These are phyloP conservation scores for Spilogale gracilis DNA, from an alignment of 2,113 vertebrate genomes.

Conservation along the genomic window DNA sequence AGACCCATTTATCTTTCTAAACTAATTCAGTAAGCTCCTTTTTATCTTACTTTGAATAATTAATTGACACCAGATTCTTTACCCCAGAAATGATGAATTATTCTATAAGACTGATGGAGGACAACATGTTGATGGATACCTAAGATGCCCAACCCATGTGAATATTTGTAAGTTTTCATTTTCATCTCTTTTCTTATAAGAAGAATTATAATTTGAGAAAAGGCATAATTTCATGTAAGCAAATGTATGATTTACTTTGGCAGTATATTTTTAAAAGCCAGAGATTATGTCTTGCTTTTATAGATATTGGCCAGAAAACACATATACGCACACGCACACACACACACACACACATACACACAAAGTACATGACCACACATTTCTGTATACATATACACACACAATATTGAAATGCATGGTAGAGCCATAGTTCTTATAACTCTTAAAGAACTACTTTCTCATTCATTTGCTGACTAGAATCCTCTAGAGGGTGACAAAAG, in stretches of 20 bases:
- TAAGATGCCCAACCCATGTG: not conserved
- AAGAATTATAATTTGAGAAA: conserved; percentile 6
- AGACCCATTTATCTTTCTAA: conserved; percentile 13
- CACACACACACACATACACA: not conserved
- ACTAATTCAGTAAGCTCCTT: not conserved
- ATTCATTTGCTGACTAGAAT: not conserved
- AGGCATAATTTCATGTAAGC: not conserved
- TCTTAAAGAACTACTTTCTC: not conserved
- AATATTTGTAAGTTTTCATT: not conserved
- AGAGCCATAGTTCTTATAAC: not conserved
- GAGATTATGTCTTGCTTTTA: not conserved
- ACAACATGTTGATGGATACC: not conserved
- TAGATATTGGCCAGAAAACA: not conserved
- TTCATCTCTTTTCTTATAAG: not conserved
- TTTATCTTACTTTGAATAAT: conserved; percentile 15
- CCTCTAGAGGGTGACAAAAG: not conserved
- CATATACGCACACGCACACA: not conserved
- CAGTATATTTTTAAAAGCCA: conserved; percentile 20
- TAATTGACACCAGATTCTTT: conserved; percentile 3
- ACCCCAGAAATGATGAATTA: not conserved
- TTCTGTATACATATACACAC: not conserved
- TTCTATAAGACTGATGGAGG: not conserved
- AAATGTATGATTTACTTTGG: not conserved
- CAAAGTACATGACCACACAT: not conserved
- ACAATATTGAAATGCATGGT: not conserved